phyloP scores from a whole-genome alignment of 2,113 vertebrate genomes.

The Craseonycteris thonglongyai region DNA sequence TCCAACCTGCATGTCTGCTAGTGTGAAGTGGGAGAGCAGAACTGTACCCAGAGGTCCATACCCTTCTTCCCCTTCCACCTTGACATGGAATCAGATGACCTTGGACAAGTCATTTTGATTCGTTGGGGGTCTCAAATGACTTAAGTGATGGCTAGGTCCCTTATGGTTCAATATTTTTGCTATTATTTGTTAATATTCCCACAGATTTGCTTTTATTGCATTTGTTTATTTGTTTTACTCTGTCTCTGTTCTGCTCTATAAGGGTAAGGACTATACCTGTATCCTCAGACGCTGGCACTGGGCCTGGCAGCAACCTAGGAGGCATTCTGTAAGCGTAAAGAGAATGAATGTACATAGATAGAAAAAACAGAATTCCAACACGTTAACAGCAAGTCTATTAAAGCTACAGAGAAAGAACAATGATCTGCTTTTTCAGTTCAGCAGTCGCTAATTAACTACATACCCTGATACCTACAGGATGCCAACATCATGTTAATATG shows the following conservation, averaged over 20 bases:
- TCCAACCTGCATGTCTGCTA: background rate
- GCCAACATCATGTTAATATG: background rate
- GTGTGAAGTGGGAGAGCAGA: background rate
- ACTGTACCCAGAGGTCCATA: too few relatives aligned
- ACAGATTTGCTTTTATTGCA: background rate
- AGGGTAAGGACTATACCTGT: background rate
- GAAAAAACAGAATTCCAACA: background rate
- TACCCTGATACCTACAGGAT: background rate
- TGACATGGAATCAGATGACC: background rate
- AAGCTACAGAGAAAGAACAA: background rate
- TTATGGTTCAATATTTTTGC: background rate
- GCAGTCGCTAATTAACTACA: background rate
- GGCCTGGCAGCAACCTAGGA: background rate
- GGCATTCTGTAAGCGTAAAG: background rate
- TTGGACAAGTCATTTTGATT: background rate
- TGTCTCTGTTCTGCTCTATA: background rate
- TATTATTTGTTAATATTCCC: background rate
- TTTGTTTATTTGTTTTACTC: background rate
- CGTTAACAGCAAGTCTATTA: background rate
- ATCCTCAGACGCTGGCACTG: background rate
- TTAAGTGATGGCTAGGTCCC: background rate
- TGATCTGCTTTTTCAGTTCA: background rate
- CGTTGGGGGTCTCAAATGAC: background rate
- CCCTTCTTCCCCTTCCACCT: background rate
- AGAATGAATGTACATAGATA: background rate